Evolutionary conservation across 2,797 vertebrate genomes (phyloP).

Genomic region (Pachyuromys duprasi): DNA sequence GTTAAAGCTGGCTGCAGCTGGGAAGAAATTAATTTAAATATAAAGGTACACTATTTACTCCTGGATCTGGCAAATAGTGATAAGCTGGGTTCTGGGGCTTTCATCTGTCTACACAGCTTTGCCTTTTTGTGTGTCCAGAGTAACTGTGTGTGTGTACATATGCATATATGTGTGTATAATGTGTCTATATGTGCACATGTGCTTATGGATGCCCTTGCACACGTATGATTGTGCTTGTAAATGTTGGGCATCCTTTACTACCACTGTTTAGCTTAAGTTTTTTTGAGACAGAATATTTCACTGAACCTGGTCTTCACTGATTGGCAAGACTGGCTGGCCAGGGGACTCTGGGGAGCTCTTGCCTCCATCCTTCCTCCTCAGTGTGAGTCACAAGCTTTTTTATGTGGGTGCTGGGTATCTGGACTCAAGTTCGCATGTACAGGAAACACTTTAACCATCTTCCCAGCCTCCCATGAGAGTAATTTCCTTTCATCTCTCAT

Average conservation of each 20-base stretch:
- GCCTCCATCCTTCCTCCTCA: neutral
- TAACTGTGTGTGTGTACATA: neutral
- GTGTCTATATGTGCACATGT: neutral
- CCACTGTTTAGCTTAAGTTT: rapidly evolving
- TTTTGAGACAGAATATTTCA: neutral
- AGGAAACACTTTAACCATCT: neutral
- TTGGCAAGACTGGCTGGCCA: neutral
- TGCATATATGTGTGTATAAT: neutral
- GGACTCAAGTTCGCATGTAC: neutral
- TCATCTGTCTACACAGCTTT: neutral
- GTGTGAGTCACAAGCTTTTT: neutral
- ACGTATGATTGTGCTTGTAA: neutral
- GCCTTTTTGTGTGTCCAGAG: neutral
- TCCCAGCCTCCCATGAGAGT: neutral
- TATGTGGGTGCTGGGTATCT: neutral
- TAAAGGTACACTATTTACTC: constrained; percentile 4
- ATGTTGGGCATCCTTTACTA: neutral
- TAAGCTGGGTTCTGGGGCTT: neutral
- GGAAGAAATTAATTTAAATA: constrained; percentile 38
- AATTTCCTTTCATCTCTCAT: constrained; percentile 5
- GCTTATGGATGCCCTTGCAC: neutral
- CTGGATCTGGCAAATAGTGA: neutral
- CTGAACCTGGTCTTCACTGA: neutral
- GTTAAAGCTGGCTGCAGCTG: neutral
- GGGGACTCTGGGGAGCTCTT: neutral